Base-by-base conservation (phyloP, 2,797 vertebrate genomes). In the Xenentodon cancila region DNA sequence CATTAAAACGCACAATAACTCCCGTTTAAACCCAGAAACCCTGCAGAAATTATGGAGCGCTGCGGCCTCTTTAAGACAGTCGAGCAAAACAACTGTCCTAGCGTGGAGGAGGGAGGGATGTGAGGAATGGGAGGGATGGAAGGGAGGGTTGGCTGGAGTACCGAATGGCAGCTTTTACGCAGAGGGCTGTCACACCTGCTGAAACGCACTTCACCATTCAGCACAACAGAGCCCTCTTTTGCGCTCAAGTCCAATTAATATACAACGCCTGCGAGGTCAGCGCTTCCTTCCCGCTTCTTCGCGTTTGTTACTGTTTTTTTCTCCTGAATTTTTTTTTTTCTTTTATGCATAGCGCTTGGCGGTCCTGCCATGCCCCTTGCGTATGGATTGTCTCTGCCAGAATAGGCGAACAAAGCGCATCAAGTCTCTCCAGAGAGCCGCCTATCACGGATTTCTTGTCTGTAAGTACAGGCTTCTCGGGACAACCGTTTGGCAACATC, bases 121-220 rank as follows among this genome's bases (percentile, higher is more conserved):
- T 55, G 51, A 46, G 55, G 9, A 43, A n/a, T 21, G 48, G 50
- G 25, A 62, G 37, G 50, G 17, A 2, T n/a, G 5, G 25, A 25
- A 25, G 72, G 12, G 76, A 8, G 50, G 44, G 57, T 77, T 68
- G 77, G 75, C 74, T 94, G 88, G 88, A 90, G 79, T 86, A 77
- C 83, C 86, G 86, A 86, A 90, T 88, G 86, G 79, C 82, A 81
- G 91, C 87, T 84, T 93, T 94, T 92, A 91, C 93, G 91, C 91
- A 91, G 88, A 87, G 89, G 84, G 88, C 85, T 60, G 89, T 88
- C 92, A 94, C 92, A 94, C 93, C 93, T 94, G 93, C 92, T 90
- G 81, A 85, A 90, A 89, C 89, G 81, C 91, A 75, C 89, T 85
- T 67, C 88, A 71, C 79, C 87, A 70, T 79, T 75, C 88, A 82